Base-by-base conservation (phyloP, 92 coral and sea anemone genomes). In the Epizoanthus illoricatus region DNA sequence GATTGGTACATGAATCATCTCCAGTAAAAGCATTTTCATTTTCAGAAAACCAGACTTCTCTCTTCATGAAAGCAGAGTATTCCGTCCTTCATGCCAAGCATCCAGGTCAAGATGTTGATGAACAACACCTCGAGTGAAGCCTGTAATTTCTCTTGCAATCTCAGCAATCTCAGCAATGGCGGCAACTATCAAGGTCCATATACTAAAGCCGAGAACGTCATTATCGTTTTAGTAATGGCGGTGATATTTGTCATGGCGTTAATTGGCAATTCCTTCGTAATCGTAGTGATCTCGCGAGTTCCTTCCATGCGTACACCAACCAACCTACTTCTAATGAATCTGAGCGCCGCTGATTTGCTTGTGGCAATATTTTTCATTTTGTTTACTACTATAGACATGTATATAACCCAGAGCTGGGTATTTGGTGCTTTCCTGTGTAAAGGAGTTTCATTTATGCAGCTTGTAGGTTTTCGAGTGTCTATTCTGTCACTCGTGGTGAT, bases 331-430 rank as follows among this genome's bases (percentile, higher is more conserved):
- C 71, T 93, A 10, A 69, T 93, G 60, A 88, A 93, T 72, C 62
- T 93, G 75, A 91, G 97, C 63, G 68, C 88, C 49, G 97, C 97
- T 17, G 97, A 93, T 65, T 73, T 93, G 19, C 42, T 93, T 18
- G 92, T 90, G 21, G 97, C 94, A 11, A 88, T 81, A 16, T 42
- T 90, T 45, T 86, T 76, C 71, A 72, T 93, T 6, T 89, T 93
- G 10, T 93, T 93, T 59, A 65, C 84, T 7, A 90, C 97, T 10
- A 84, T 90, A 24, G 94, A 86, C 56, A 47, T 90, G 20, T 93
- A 88, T 69, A 72, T 90, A 43, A 85, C 86, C 6, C 88, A 75
- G 2, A 18, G 80, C 19, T 93, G 97, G 97, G 73, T 93, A 1
- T 93, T 93, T 63, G 97, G 97, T 1, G 86, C 62, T 13, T 86